A percentile compares a stretch with the other conserved stretches of the same genome.
These are phyloP conservation scores for Atrichornis clamosus DNA, from an alignment of 2,113 vertebrate species.

Conservation along the genomic window DNA sequence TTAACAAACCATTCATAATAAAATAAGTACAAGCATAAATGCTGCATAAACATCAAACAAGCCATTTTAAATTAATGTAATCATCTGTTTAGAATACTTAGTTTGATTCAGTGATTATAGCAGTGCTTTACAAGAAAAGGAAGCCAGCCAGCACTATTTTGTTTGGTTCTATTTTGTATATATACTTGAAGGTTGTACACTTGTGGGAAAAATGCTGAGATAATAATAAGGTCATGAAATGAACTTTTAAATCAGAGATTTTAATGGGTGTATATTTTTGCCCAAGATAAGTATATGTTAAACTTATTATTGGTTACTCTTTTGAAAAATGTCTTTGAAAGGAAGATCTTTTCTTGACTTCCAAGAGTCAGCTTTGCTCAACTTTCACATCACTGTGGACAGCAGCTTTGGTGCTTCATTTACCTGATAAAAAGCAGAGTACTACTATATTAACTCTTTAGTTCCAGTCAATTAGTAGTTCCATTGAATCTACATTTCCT, in stretches of 20 bases:
- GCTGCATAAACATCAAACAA: slow-evolving; percentile 20
- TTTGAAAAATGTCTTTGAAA: not conserved
- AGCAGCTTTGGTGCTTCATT: not conserved
- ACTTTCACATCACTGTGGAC: not conserved
- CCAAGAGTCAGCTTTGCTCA: not conserved
- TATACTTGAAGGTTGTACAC: not conserved
- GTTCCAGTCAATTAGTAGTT: not conserved
- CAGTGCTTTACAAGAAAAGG: not conserved
- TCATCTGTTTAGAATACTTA: slow-evolving; percentile 14
- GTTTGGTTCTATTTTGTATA: not conserved
- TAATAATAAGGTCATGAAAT: not conserved
- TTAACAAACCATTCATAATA: slow-evolving; percentile 53
- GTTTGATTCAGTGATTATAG: slow-evolving; percentile 18
- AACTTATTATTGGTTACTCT: not conserved
- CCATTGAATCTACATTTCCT: not conserved
- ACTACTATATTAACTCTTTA: not conserved
- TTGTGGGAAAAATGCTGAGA: not conserved
- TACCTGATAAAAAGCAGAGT: not conserved
- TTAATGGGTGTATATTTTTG: not conserved
- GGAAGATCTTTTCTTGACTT: not conserved
- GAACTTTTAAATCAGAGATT: not conserved
- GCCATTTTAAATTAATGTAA: slow-evolving; percentile 4
- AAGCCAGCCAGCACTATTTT: not conserved
- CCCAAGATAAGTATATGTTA: not conserved
- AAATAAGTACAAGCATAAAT: slow-evolving; percentile 46